Percentiles rank a stretch among this genome's conserved stretches.
phyloP scores from a whole-genome alignment of 2,888 invertebrate species.

The Anthophora plumipes region DNA sequence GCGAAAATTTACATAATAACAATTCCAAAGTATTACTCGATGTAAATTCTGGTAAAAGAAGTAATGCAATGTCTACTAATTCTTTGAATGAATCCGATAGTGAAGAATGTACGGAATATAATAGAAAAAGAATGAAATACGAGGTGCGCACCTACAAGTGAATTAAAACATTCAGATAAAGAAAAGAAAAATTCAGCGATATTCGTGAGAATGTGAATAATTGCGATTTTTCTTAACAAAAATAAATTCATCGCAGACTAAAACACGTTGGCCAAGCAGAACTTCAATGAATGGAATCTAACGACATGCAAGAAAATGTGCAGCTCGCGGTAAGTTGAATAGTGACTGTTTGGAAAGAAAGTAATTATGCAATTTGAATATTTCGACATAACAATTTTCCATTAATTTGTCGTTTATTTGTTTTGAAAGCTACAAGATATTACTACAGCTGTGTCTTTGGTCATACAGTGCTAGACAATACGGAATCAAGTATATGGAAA shows the following conservation, averaged over 20 bases:
- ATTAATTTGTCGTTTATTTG: constrained; percentile 51
- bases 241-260: constrained; percentile 46
- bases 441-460: constrained; percentile 50
- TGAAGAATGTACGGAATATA: constrained; percentile 57
- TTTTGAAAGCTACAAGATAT: constrained; percentile 55
- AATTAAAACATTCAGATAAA: not conserved
- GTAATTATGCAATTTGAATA: constrained; percentile 6
- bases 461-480: constrained; percentile 36
- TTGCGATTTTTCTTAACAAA: not conserved
- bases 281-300: constrained; percentile 36
- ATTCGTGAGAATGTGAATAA: not conserved
- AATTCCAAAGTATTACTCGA: constrained; percentile 55
- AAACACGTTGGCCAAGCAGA: constrained; percentile 68
- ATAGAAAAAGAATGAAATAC: constrained; percentile 46
- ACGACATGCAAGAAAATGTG: not conserved
- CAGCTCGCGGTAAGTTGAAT: not conserved
- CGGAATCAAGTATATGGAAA: constrained; percentile 20
- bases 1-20: constrained; percentile 21
- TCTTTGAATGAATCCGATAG: constrained; percentile 73
- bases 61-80: constrained; percentile 73
- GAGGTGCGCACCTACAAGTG: constrained; percentile 49
- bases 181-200: not conserved
- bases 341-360: not conserved
- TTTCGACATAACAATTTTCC: not conserved
- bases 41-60: constrained; percentile 55